Base-by-base conservation (phyloP, 2,888 invertebrate genomes). In the Blastobasis adustella region DNA sequence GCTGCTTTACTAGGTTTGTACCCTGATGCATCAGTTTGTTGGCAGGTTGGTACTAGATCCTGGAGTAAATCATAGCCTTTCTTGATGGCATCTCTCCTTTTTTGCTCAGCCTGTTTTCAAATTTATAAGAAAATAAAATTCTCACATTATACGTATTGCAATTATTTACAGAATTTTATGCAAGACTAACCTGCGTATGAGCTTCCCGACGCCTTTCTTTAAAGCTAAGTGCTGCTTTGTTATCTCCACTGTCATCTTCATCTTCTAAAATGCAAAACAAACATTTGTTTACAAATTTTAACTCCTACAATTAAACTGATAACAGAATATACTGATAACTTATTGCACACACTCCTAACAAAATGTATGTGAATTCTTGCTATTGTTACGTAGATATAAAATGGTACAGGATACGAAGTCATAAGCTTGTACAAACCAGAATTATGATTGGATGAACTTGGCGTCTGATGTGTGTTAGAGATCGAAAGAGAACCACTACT, bases 1-100 rank as follows among this genome's bases (percentile, higher is more conserved):
- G 97, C 96, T 47, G 98, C 98, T 90, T 98, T 98, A 82, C 98
- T 98, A 42, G 98, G 90, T 82, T 98, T 98, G 76, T 97, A 97
- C 37, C 96, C 96, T 23, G 95, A 95, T 37, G 96, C 92, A 77
- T 98, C 98, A 43, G 94, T 94, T 72, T 97, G 96, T 74, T 97
- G 96, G 70, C 98, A 98, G 50, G 95, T 96, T 0, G 98, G 98
- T 8, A 98, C 98, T 58, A 98, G 85, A 66, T 95, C 95, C 81
- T 98, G 98, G 10, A 98, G 89, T 4, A 95, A 95, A 78, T 98
- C 98, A 77, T 98, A 98, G 0, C 98, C 98, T 78, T 96, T 97
- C 82, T 98, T 98, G 57, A 98, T 98, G 2, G 98, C 98, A 91
- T 98, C 98, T 68, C 98, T 90, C 59, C 98, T 90, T 75, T 98